These are phyloP conservation scores for Eristalis arbustorum DNA, from an alignment of 2,888 invertebrate genomes.

Conservation along the genomic window DNA sequence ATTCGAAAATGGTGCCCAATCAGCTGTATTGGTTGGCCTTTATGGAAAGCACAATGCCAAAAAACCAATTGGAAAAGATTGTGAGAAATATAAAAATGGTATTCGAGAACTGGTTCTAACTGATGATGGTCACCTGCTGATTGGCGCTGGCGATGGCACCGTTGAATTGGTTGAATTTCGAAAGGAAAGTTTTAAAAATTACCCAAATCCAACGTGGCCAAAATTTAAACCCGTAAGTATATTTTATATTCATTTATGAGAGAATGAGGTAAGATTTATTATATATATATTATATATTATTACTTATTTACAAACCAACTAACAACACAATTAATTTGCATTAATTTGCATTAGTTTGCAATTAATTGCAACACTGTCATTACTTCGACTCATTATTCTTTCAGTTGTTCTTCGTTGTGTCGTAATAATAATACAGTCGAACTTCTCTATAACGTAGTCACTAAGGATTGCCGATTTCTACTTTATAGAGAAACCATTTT, in stretches of 20 bases:
- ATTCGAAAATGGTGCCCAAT: slow-evolving; percentile 79
- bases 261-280: too few species aligned
- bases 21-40: slow-evolving; percentile 81
- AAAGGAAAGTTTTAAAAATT: slow-evolving; percentile 79
- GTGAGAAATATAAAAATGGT: slow-evolving; percentile 79
- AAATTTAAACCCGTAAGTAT: slow-evolving; percentile 81
- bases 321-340: too few species aligned
- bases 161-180: slow-evolving; percentile 87
- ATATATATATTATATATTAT: too few species aligned
- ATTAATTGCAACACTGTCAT: too few species aligned
- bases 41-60: slow-evolving; percentile 80
- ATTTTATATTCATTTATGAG: neutral
- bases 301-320: too few species aligned
- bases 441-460: too few species aligned
- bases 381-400: too few species aligned
- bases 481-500: too few species aligned
- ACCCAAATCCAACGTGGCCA: slow-evolving; percentile 82
- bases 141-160: slow-evolving; percentile 93
- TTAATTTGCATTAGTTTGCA: too few species aligned
- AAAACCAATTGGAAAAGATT: slow-evolving; percentile 78
- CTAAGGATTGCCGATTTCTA: too few species aligned
- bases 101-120: slow-evolving; percentile 85
- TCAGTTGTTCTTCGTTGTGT: too few species aligned
- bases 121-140: slow-evolving; percentile 84
- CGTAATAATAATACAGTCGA: too few species aligned